Base-by-base conservation (phyloP, 2,888 invertebrate genomes). In the Elysia crispata region DNA sequence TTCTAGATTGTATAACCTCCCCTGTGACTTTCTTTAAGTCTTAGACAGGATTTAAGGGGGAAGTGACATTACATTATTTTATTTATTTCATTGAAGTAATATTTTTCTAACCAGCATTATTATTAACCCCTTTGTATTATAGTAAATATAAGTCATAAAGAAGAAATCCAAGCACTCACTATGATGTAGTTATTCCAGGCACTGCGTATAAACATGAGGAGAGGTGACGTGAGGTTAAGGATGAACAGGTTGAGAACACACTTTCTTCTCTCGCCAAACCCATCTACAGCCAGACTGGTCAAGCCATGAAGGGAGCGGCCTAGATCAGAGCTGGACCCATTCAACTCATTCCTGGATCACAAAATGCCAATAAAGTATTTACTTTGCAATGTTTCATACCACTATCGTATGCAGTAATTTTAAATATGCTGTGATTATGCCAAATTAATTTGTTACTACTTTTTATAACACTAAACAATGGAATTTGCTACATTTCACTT, bases 141-240 rank as follows among this genome's bases (percentile, higher is more conserved):
- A 60, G 5, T 5, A n/a, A 33, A 70, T 1, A 20, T 18, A 18
- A n/a, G 6, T 41, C 41, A 18, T 3, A 30, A 66, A 6, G 6
- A 66, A n/a, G 25, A n/a, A 33, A 41, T n/a, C 31, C 23, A 3
- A 23, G 66, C 64, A 86, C 89, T 88, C 81, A 91, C 91, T 80
- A 91, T 86, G 64, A 90, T 83, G 81, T 86, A 90, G 82, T 90
- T 91, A 81, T 87, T 88, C 90, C 90, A 91, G 79, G 91, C 90
- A 86, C 89, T 88, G 30, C 86, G 82, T 31, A 90, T 87, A 49
- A 91, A 86, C 87, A 89, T 87, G 74, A 90, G 81, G 83, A 90
- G 86, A 3, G 90, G 89, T 31, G 91, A 90, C 33, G 86, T 85
- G 23, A 86, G 86, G 83, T 86, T 89, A 57, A 91, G 87, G 67